Conservation (phyloP, 1,140 invertebrate species). For the Halesus radiatus region DNA sequence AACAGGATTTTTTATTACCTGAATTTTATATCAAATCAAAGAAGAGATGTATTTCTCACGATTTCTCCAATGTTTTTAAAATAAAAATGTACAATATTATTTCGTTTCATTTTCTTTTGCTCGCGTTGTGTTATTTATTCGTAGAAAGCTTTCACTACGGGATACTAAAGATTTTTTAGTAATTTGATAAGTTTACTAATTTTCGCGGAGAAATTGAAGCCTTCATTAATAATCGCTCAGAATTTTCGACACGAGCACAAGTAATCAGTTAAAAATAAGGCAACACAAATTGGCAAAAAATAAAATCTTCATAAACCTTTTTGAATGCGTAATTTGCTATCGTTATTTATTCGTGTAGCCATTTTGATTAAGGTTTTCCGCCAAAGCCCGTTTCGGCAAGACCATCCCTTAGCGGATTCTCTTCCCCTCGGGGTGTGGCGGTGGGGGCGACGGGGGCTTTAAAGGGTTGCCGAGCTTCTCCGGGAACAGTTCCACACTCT, state of each 20-base stretch:
- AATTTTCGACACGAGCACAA: neutral
- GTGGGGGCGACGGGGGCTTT: constrained; percentile 2
- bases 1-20: neutral
- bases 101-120: no score
- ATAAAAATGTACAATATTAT: no score
- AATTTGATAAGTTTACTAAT: neutral
- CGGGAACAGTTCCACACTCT: no score
- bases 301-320: constrained; percentile 18
- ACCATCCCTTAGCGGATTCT: constrained; percentile 18
- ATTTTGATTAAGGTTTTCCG: constrained; percentile 34
- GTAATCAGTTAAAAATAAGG: neutral
- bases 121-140: no score
- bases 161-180: no score
- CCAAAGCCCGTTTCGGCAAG: constrained; percentile 18
- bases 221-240: neutral
- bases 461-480: constrained; percentile 1
- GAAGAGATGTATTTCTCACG: neutral
- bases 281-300: neutral
- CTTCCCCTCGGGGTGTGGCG: neutral
- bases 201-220: neutral
- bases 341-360: constrained; percentile 34
- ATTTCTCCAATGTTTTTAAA: neutral
- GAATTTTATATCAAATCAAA: neutral
- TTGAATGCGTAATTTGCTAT: constrained; percentile 25
- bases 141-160: no score